phyloP scores from a whole-genome alignment of 2,113 vertebrate genomes.

The Scortum barcoo region DNA sequence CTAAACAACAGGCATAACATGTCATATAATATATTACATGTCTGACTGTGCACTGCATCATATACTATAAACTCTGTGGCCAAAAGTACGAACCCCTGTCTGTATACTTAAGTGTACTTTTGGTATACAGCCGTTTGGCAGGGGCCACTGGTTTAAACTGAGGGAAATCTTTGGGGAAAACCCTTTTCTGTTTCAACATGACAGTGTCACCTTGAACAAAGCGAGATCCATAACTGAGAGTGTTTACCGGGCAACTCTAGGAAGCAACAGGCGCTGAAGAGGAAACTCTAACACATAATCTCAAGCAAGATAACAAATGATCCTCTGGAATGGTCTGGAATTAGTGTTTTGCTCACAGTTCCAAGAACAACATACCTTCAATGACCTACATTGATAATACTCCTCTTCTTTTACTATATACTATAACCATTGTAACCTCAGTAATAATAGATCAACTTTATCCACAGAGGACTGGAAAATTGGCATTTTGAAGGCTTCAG shows the following conservation, averaged over 20 bases:
- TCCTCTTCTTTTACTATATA: too few relatives aligned
- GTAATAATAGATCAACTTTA: not conserved
- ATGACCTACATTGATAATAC: too few relatives aligned
- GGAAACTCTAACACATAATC: not conserved
- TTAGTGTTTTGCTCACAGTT: too few relatives aligned
- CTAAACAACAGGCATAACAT: not conserved
- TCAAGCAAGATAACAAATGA: not conserved
- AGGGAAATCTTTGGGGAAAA: not conserved
- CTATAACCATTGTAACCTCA: too few relatives aligned
- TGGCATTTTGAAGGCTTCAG: not conserved
- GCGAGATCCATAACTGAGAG: not conserved
- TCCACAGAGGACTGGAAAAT: not conserved
- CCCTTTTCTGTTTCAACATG: not conserved
- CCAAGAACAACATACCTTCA: too few relatives aligned
- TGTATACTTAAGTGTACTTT: not conserved
- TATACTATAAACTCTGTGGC: not conserved
- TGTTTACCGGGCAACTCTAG: not conserved
- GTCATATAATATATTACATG: constrained; percentile 9
- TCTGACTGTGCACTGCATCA: not conserved
- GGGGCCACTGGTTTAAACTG: not conserved
- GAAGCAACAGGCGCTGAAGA: not conserved
- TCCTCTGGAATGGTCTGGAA: too few relatives aligned
- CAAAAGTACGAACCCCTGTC: not conserved
- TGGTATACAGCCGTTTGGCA: not conserved
- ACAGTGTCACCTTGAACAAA: not conserved